Evolutionary conservation across 2,113 vertebrate genomes (phyloP).

Genomic region (Grammatotria lemairii): DNA sequence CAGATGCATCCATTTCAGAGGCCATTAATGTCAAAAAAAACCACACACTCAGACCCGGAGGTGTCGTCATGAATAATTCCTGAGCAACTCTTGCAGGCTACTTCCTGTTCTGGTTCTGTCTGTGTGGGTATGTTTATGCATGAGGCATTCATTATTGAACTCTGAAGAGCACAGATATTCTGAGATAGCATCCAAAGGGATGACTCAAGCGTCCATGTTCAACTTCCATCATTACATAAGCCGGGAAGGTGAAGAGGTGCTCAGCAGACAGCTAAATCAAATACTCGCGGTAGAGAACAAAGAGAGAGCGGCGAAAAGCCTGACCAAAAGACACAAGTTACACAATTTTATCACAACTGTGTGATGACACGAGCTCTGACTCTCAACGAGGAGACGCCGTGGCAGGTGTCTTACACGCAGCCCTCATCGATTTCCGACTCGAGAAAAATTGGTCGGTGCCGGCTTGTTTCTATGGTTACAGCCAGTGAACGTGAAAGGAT

Average conservation of each 20-base stretch:
- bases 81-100: conserved; percentile 7
- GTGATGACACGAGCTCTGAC: not conserved
- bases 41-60: conserved; percentile 15
- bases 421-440: not conserved
- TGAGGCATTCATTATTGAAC: conserved; percentile 55
- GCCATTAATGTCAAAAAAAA: conserved; percentile 44
- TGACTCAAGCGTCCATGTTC: conserved; percentile 47
- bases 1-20: conserved; percentile 21
- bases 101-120: conserved; percentile 45
- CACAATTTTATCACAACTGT: not conserved
- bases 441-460: not conserved
- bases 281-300: not conserved
- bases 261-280: not conserved
- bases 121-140: conserved; percentile 49
- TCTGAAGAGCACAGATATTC: conserved; percentile 40
- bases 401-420: not conserved
- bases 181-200: conserved; percentile 16
- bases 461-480: conserved; percentile 56
- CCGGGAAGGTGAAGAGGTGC: not conserved
- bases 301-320: not conserved
- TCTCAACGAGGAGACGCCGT: not conserved
- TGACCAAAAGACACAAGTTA: not conserved
- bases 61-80: conserved; percentile 59
- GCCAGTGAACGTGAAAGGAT: conserved; percentile 12
- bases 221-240: conserved; percentile 27